phyloP scores from a whole-genome alignment of 92 coral and sea anemone species.

The Micromussa lordhowensis region DNA sequence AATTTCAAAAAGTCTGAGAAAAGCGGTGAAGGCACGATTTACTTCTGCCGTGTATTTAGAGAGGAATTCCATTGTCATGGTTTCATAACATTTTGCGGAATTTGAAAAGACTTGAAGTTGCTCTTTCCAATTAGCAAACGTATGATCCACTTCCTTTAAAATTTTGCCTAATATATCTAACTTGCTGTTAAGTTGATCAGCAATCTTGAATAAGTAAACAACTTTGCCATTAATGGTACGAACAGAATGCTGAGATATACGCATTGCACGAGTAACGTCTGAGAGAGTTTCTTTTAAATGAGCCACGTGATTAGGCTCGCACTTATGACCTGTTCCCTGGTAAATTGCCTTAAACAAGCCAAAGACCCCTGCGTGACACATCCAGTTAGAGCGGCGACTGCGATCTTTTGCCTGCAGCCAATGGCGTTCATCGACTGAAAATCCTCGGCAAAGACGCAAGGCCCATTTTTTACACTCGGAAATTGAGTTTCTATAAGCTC shows the following conservation, averaged over 20 bases:
- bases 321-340: slow-evolving; percentile 31
- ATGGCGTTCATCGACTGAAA: neutral
- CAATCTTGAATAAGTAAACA: slow-evolving; percentile 40
- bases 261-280: slow-evolving; percentile 11
- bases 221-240: slow-evolving; percentile 40
- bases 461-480: slow-evolving; percentile 16
- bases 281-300: slow-evolving; percentile 25
- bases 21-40: too few relatives aligned
- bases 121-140: too few relatives aligned
- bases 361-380: slow-evolving; percentile 26
- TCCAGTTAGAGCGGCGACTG: slow-evolving; percentile 17
- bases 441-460: neutral
- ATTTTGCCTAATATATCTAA: too few relatives aligned
- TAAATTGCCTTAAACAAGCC: slow-evolving; percentile 32
- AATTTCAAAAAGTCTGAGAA: too few relatives aligned
- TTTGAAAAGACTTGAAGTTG: too few relatives aligned
- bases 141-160: too few relatives aligned
- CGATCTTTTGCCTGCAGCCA: neutral
- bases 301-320: slow-evolving; percentile 31
- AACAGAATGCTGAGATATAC: neutral
- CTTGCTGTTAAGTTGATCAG: too few relatives aligned
- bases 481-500: slow-evolving; percentile 6
- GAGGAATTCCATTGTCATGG: too few relatives aligned
- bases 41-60: too few relatives aligned
- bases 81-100: too few relatives aligned